phyloP scores from a whole-genome alignment of 2,888 invertebrate genomes.

The Elysia crispata region DNA sequence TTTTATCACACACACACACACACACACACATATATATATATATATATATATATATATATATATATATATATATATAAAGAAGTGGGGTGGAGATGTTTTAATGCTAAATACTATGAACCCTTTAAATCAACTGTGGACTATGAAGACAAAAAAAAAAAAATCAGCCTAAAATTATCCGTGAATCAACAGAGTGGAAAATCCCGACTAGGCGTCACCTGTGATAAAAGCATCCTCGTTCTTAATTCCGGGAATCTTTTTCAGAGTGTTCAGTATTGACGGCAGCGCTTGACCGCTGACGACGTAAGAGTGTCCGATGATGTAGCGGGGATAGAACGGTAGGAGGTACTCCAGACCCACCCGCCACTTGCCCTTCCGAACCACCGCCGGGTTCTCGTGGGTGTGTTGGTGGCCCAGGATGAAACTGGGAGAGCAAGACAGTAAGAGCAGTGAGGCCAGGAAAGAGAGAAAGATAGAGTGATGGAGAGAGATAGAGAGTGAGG shows the following conservation, averaged over 20 bases:
- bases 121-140: too few species aligned
- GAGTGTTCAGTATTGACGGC: not conserved
- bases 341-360: not conserved
- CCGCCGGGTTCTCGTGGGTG: not conserved
- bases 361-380: not conserved
- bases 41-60: too few species aligned
- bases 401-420: conserved; percentile 2
- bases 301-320: conserved; percentile 12
- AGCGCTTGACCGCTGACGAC: conserved; percentile 10
- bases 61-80: too few species aligned
- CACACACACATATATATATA: too few species aligned
- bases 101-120: too few species aligned
- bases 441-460: not conserved
- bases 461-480: too few species aligned
- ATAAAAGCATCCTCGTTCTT: conserved; percentile 10
- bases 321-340: not conserved
- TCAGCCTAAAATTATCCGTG: too few species aligned
- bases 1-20: too few species aligned
- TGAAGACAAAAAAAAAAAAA: too few species aligned
- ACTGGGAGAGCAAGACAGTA: not conserved
- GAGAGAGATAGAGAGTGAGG: too few species aligned
- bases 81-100: too few species aligned
- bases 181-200: not conserved
- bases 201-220: not conserved
- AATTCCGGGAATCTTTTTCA: not conserved